These are phyloP conservation scores for Orgyia antiqua DNA, from an alignment of 2,888 invertebrate species.

Conservation along the genomic window DNA sequence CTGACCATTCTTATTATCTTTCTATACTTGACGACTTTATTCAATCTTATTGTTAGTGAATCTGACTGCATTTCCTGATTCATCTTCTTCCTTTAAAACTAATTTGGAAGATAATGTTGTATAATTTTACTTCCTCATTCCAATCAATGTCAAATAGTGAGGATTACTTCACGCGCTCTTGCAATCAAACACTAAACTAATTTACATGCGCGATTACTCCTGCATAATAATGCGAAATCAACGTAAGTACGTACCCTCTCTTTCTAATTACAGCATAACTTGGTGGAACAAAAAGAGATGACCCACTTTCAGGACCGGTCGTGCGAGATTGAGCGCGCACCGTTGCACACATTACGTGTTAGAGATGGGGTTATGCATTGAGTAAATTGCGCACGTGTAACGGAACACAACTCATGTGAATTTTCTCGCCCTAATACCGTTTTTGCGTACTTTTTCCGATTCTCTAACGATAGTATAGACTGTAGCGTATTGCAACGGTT, in stretches of 20 bases:
- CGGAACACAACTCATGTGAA: slow-evolving; percentile 71
- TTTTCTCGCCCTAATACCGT: slow-evolving; percentile 73
- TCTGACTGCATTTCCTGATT: too few species aligned
- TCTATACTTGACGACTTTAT: too few species aligned
- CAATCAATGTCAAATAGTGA: too few species aligned
- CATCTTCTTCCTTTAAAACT: too few species aligned
- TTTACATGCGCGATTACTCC: slow-evolving; percentile 36
- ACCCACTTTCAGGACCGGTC: slow-evolving; percentile 75
- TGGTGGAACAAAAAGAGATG: slow-evolving; percentile 77
- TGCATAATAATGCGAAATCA: slow-evolving; percentile 34
- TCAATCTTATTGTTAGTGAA: too few species aligned
- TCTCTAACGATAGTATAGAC: slow-evolving; percentile 42
- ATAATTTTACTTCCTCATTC: too few species aligned
- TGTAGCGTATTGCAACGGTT: slow-evolving; percentile 51
- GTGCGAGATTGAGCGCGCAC: slow-evolving; percentile 73
- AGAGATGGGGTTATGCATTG: slow-evolving; percentile 70
- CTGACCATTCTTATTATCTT: too few species aligned
- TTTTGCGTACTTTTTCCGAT: slow-evolving; percentile 64
- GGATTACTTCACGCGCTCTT: slow-evolving; percentile 16
- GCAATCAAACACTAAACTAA: slow-evolving; percentile 29
- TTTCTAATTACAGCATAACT: slow-evolving; percentile 75
- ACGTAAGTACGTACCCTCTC: slow-evolving; percentile 37
- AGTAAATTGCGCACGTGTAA: slow-evolving; percentile 54
- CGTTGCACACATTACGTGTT: slow-evolving; percentile 74
- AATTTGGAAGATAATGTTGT: too few species aligned